phyloP scores from a whole-genome alignment of 37 sponge, comb jelly and placozoan species.

The Hexactinellida sp. region DNA sequence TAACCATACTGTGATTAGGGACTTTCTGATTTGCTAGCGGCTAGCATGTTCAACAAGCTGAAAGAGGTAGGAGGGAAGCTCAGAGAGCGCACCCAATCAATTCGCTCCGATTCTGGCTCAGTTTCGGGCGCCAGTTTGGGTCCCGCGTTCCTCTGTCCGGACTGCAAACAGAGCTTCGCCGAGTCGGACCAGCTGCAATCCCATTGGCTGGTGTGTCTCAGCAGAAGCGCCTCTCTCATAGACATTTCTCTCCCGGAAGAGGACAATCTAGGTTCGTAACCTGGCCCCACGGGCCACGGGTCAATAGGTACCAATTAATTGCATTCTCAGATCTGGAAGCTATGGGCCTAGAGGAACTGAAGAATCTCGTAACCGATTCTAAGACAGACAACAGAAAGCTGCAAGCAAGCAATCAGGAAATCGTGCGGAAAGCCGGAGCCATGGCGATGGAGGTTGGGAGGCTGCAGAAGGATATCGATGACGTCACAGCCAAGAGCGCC shows the following conservation, averaged over 20 bases:
- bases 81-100: not conserved
- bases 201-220: not conserved
- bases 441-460: not conserved
- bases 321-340: not conserved
- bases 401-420: not conserved
- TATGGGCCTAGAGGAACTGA: not conserved
- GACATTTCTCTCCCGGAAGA: not conserved
- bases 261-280: not conserved
- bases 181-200: not conserved
- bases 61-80: not conserved
- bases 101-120: not conserved
- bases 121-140: not conserved
- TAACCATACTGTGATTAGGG: too few relatives aligned
- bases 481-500: not conserved
- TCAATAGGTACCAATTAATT: not conserved
- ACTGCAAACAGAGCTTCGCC: not conserved
- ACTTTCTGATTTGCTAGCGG: not conserved
- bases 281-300: not conserved
- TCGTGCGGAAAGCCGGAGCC: not conserved
- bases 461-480: not conserved
- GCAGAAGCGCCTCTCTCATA: not conserved
- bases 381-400: not conserved
- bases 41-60: not conserved
- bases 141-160: not conserved
- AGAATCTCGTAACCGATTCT: not conserved